Conservation (phyloP, 2,797 vertebrate genomes). For the Sebastes matsubarae region DNA sequence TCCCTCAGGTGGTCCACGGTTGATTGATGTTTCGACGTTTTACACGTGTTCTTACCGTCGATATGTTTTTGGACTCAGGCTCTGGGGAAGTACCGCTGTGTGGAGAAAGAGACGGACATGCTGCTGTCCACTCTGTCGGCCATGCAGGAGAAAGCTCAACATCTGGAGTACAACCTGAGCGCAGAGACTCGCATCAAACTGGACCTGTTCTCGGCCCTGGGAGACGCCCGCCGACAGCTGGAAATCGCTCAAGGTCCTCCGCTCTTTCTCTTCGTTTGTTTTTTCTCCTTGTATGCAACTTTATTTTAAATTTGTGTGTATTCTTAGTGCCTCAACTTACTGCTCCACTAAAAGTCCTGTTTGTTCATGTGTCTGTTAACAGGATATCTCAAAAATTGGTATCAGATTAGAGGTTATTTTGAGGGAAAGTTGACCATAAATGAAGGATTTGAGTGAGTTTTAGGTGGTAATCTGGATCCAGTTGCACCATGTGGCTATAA, state of each 20-base stretch:
- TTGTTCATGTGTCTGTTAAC: neutral
- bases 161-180: slow-evolving; percentile 88
- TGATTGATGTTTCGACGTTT: neutral
- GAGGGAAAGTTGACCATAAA: neutral
- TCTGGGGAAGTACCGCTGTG: slow-evolving; percentile 77
- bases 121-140: slow-evolving; percentile 85
- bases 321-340: too few relatives aligned
- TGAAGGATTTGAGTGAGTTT: too few relatives aligned
- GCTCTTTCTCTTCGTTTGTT: neutral
- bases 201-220: slow-evolving; percentile 87
- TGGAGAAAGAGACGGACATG: slow-evolving; percentile 84
- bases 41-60: neutral
- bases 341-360: neutral
- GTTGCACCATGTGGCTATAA: too few relatives aligned
- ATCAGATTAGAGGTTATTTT: neutral
- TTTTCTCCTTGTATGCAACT: too few relatives aligned
- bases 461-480: too few relatives aligned
- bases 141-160: slow-evolving; percentile 87
- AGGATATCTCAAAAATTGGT: neutral
- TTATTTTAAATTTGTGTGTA: neutral
- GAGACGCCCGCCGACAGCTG: slow-evolving; percentile 85
- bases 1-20: neutral
- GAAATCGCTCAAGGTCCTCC: slow-evolving; percentile 84
- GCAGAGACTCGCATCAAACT: slow-evolving; percentile 88
- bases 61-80: slow-evolving; percentile 60